Evolutionary conservation across 2,888 invertebrate species (phyloP).

Genomic region (Chrysina gloriosa): DNA sequence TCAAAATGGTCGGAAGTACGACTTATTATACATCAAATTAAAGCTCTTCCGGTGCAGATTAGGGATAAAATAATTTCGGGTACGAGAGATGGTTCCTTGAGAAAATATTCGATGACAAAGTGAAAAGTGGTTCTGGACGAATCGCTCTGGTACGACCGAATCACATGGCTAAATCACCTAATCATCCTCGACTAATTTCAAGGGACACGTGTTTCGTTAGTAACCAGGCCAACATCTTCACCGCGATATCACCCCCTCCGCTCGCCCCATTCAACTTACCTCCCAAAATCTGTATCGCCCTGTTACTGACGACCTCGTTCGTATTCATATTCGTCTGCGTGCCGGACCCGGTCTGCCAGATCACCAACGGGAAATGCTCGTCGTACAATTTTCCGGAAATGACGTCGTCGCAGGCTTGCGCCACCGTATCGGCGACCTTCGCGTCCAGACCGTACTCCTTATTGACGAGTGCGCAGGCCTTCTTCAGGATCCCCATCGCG

Average conservation of each 20-base stretch:
- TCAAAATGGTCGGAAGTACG: too few relatives aligned
- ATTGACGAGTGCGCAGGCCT: slow-evolving; percentile 97
- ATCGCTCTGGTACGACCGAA: too few relatives aligned
- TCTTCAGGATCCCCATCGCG: slow-evolving; percentile 96
- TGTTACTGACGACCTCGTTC: slow-evolving; percentile 76
- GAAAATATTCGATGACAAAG: background rate
- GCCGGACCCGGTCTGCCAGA: slow-evolving; percentile 99
- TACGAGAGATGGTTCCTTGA: too few relatives aligned
- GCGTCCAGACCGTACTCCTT: slow-evolving; percentile 90
- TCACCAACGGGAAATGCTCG: slow-evolving; percentile 96
- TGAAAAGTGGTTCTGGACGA: too few relatives aligned
- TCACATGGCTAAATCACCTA: too few relatives aligned
- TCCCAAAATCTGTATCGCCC: slow-evolving; percentile 62
- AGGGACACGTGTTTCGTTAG: too few relatives aligned
- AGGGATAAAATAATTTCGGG: too few relatives aligned
- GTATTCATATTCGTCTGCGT: slow-evolving; percentile 99
- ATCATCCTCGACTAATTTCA: too few relatives aligned
- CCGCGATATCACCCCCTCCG: too few relatives aligned
- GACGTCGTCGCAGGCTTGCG: slow-evolving; percentile 93
- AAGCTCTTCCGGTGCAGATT: too few relatives aligned
- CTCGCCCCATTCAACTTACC: slow-evolving; percentile 72
- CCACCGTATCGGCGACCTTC: slow-evolving; percentile 89
- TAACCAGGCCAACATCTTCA: too few relatives aligned
- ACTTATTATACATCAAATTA: too few relatives aligned
- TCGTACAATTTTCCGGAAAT: slow-evolving; percentile 92